Evolutionary conservation across 2,888 invertebrate genomes (phyloP), one percentile per base, ranked within the genome.

Genomic region (Podabrus alpinus): DNA sequence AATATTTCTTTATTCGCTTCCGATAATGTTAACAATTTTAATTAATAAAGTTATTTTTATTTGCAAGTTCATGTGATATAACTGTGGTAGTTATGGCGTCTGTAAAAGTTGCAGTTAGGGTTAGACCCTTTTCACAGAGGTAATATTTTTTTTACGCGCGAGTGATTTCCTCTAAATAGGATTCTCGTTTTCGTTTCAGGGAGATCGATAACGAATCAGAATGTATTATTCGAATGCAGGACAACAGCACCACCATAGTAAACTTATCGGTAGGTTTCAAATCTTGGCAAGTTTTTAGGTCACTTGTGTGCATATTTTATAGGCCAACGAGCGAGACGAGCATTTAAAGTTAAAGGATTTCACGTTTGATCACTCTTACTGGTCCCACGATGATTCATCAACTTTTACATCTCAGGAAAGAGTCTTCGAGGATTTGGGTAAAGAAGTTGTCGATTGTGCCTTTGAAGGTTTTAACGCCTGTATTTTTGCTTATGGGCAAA

Each of bases 401-500:
- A 91, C 94, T 85, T 96, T 92, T 87, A 93, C 94, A 59, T 92
- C 94, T 10, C 96, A 96, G 87, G 95, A 95, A 85, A 92, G 93
- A 88, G 94, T 94, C 80, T 94, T 93, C 87, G 89, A 91, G 66
- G 94, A 94, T 88, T 89, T 94, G 80, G 94, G 94, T 45, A 90
- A 92, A 85, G 94, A 94, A 87, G 94, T 94, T 78, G 92, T 94
- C 78, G 93, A 93, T 87, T 93, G 93, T 88, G 94, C 94, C 78
- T 94, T 94, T 87, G 92, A 94, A 84, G 94, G 94, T 45, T 96
- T 96, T 89, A 96, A 96, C 88, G 95, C 95, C 74, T 96, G 96
- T 85, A 95, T 96, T 73, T 96, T 96, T 89, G 96, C 96, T 62
- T 96, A 96, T 86, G 96, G 96, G 16, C 96, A 96, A 89, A 96